Conservation (phyloP, 2,888 invertebrate genomes). For the Drosophila differens region DNA sequence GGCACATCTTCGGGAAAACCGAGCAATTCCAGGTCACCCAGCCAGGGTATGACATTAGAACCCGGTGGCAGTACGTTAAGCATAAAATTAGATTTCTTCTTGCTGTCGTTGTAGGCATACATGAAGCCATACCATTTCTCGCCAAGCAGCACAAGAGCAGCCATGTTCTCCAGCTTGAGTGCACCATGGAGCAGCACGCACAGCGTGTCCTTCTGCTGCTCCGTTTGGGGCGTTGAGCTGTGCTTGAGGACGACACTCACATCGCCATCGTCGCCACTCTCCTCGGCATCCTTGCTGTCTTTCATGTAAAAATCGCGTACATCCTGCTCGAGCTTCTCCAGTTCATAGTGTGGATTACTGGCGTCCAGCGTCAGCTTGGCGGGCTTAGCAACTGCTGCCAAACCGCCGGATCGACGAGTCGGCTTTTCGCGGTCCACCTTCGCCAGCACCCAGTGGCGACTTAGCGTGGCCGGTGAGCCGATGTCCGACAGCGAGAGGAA, state of each 20-base stretch:
- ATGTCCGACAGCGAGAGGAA: slow-evolving; percentile 95
- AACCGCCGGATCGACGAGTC: slow-evolving; percentile 83
- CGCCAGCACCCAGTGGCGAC: slow-evolving; percentile 95
- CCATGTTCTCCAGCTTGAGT: slow-evolving; percentile 95
- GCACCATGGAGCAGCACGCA: slow-evolving; percentile 97
- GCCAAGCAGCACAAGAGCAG: slow-evolving; percentile 93
- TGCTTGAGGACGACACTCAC: slow-evolving; percentile 57
- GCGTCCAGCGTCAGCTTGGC: slow-evolving; percentile 64
- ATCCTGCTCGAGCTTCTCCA: slow-evolving; percentile 84
- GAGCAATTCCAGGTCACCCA: slow-evolving; percentile 92
- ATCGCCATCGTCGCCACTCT: slow-evolving; percentile 80
- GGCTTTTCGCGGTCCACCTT: slow-evolving; percentile 86
- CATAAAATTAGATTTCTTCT: slow-evolving; percentile 96
- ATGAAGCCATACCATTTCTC: slow-evolving; percentile 96
- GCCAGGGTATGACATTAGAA: slow-evolving; percentile 92
- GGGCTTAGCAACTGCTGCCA: slow-evolving; percentile 84
- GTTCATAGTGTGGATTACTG: slow-evolving; percentile 78
- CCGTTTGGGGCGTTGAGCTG: slow-evolving; percentile 43
- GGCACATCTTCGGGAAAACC: slow-evolving; percentile 87
- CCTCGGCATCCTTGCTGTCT: slow-evolving; percentile 75
- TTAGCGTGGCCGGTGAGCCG: slow-evolving; percentile 95
- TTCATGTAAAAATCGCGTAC: slow-evolving; percentile 84
- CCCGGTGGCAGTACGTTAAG: slow-evolving; percentile 94
- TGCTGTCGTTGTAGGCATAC: slow-evolving; percentile 96
- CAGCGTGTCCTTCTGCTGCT: slow-evolving; percentile 90